Conservation (phyloP, 2,888 invertebrate species). For the Drosophila conformis region DNA sequence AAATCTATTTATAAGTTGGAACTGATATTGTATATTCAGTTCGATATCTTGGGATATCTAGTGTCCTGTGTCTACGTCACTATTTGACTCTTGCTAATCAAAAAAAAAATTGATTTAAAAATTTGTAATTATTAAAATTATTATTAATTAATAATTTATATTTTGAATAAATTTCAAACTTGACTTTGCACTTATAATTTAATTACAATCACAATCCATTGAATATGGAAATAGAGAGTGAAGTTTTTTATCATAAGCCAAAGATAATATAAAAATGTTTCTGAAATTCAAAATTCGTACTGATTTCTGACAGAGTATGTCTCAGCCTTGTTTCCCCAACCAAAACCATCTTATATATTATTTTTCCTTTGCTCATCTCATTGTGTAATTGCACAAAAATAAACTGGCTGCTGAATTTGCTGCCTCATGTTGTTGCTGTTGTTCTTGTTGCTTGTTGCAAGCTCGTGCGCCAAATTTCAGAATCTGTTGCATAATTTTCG, state of each 20-base stretch:
- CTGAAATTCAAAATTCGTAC: neutral
- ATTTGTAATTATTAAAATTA: too few relatives aligned
- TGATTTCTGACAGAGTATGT: neutral
- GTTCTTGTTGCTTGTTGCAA: slow-evolving; percentile 29
- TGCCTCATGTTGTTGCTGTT: slow-evolving; percentile 11
- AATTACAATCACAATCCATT: neutral
- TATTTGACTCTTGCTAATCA: neutral
- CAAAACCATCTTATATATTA: slow-evolving; percentile 11
- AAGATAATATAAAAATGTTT: neutral
- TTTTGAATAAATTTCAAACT: too few relatives aligned
- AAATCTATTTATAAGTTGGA: neutral
- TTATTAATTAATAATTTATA: too few relatives aligned
- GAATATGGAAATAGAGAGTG: neutral
- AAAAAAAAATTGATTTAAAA: too few relatives aligned
- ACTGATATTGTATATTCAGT: neutral
- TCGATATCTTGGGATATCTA: neutral
- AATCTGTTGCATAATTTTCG: slow-evolving; percentile 78
- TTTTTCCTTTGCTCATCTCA: slow-evolving; percentile 42
- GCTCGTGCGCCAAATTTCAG: slow-evolving; percentile 65
- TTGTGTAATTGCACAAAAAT: slow-evolving; percentile 76
- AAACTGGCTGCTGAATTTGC: slow-evolving; percentile 53
- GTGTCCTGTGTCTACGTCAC: too few relatives aligned
- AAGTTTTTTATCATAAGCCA: neutral
- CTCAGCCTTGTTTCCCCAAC: neutral
- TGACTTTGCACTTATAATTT: too few relatives aligned